These are phyloP conservation scores for Ancistrus triradiatus DNA, from an alignment of 2,113 vertebrate genomes.

Conservation along the genomic window DNA sequence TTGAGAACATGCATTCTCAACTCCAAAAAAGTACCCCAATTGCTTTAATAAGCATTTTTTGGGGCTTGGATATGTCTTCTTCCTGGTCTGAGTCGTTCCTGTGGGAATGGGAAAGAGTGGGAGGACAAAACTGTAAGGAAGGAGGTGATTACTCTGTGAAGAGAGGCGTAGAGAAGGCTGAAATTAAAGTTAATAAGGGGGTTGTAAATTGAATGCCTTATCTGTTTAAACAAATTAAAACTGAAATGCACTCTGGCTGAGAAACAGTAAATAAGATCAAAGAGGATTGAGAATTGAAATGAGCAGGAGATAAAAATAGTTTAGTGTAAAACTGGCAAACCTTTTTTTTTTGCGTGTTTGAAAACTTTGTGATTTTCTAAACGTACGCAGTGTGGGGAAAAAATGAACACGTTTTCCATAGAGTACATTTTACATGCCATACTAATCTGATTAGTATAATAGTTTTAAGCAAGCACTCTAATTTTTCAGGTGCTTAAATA, in stretches of 20 bases:
- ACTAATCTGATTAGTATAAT: too few species aligned
- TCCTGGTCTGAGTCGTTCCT: constrained; percentile 14
- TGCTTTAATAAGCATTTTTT: too few species aligned
- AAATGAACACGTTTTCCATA: too few species aligned
- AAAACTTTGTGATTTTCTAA: too few species aligned
- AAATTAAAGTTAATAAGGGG: constrained; percentile 52
- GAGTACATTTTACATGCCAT: too few species aligned
- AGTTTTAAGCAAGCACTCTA: too few species aligned
- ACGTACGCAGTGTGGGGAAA: too few species aligned
- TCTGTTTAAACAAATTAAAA: constrained; percentile 39
- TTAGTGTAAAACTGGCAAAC: neutral
- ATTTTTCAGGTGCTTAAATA: too few species aligned
- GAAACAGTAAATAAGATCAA: neutral
- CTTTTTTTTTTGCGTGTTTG: neutral
- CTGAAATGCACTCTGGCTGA: constrained; percentile 16
- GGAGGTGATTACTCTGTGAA: neutral
- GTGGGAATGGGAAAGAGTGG: constrained; percentile 19
- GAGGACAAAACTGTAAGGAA: neutral
- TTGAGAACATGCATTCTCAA: too few species aligned
- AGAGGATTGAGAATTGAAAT: neutral
- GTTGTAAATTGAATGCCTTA: constrained; percentile 29
- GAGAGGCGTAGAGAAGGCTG: constrained; percentile 4
- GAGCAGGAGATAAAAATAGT: neutral
- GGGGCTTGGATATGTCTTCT: constrained; percentile 11
- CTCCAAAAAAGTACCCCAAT: too few species aligned